Conservation (phyloP, 2,888 invertebrate genomes). For the Lepidochrysops patricia region DNA sequence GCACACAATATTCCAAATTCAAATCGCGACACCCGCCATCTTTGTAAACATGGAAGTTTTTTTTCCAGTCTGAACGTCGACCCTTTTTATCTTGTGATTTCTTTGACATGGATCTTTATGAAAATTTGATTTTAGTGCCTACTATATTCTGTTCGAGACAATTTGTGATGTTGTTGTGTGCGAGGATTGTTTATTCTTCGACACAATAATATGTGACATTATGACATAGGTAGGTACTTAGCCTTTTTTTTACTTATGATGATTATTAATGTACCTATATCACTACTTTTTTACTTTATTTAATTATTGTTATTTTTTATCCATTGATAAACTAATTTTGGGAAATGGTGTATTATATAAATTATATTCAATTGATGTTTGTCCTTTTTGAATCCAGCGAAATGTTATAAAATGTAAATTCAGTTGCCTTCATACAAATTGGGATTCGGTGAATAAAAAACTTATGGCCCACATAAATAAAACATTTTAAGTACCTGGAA, state of each 20-base stretch:
- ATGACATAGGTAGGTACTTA: neutral
- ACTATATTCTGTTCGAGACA: neutral
- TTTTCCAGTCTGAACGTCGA: slow-evolving; percentile 16
- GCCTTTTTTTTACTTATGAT: neutral
- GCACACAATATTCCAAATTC: slow-evolving; percentile 35
- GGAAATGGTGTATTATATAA: too few relatives aligned
- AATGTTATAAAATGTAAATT: neutral
- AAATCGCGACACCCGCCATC: slow-evolving; percentile 41
- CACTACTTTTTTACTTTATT: neutral
- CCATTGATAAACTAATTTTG: too few relatives aligned
- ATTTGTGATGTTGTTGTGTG: too few relatives aligned
- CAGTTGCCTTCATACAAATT: neutral
- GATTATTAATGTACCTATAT: too few relatives aligned
- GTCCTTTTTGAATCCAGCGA: too few relatives aligned
- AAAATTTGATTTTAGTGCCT: slow-evolving; percentile 11
- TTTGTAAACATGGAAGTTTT: slow-evolving; percentile 32
- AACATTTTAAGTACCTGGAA: slow-evolving; percentile 6
- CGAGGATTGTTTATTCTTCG: neutral
- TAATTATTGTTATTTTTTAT: neutral
- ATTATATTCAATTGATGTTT: too few relatives aligned
- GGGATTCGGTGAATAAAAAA: neutral
- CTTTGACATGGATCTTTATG: slow-evolving; percentile 13
- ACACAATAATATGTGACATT: neutral
- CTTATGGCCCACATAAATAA: slow-evolving; percentile 6
- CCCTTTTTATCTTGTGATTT: slow-evolving; percentile 23